A percentile compares a stretch with the other conserved stretches of the same genome.
Conservation (phyloP, 2,888 invertebrate genomes). For the Salpingus planirostris region DNA sequence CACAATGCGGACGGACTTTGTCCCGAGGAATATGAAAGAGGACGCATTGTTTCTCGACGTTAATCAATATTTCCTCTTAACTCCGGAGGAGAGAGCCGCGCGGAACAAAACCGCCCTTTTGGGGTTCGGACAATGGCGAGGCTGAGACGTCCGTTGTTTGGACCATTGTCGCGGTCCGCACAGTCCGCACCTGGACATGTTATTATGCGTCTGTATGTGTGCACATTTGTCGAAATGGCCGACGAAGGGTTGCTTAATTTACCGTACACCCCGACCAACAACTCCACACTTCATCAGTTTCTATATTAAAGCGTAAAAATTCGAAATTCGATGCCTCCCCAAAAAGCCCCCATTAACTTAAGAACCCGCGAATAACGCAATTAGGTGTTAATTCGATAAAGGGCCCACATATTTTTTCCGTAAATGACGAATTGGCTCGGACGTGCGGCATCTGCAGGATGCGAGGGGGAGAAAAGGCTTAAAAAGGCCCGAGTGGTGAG, state of each 20-base stretch:
- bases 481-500: too few relatives aligned
- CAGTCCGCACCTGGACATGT: slow-evolving; percentile 19
- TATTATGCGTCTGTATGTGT: too few relatives aligned
- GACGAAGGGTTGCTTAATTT: slow-evolving; percentile 16
- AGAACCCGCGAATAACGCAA: too few relatives aligned
- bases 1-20: too few relatives aligned
- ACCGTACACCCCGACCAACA: not conserved
- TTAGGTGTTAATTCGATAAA: too few relatives aligned
- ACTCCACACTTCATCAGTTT: not conserved
- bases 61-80: slow-evolving; percentile 16
- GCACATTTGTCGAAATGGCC: slow-evolving; percentile 15
- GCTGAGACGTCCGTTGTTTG: slow-evolving; percentile 25
- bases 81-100: slow-evolving; percentile 5
- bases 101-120: slow-evolving; percentile 18
- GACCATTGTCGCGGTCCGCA: slow-evolving; percentile 21
- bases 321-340: too few relatives aligned
- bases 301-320: slow-evolving; percentile 4
- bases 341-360: too few relatives aligned
- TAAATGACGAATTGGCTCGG: too few relatives aligned
- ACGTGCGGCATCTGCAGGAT: too few relatives aligned
- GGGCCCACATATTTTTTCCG: too few relatives aligned
- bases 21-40: too few relatives aligned
- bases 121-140: slow-evolving; percentile 22
- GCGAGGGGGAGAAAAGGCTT: too few relatives aligned
- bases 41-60: slow-evolving; percentile 12